Evolutionary conservation across 2,797 vertebrate species (phyloP).

Genomic region (Sardinella longiceps): DNA sequence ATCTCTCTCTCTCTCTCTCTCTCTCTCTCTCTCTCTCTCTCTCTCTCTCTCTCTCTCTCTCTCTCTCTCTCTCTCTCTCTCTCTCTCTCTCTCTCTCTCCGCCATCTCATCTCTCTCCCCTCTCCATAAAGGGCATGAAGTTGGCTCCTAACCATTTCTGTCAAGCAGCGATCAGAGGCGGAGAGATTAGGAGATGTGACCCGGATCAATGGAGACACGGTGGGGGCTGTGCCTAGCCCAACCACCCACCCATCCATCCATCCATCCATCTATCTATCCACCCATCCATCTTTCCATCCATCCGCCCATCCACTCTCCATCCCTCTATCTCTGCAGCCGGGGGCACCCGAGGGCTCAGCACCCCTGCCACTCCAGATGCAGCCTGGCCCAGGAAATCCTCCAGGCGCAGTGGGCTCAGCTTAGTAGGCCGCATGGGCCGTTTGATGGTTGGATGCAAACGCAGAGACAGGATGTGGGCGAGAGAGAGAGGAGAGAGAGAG

Average conservation of each 20-base stretch:
- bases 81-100: conserved; percentile 14
- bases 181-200: conserved; percentile 61
- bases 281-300: background rate
- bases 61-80: conserved; percentile 15
- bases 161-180: conserved; percentile 65
- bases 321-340: background rate
- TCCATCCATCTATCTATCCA: background rate
- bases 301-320: background rate
- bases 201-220: conserved; percentile 62
- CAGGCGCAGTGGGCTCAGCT: conserved; percentile 42
- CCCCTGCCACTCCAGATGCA: background rate
- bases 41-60: conserved; percentile 52
- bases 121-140: conserved; percentile 62
- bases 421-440: conserved; percentile 52
- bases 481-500: conserved; percentile 33
- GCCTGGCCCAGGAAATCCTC: conserved; percentile 50
- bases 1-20: conserved; percentile 45
- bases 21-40: conserved; percentile 50
- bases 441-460: conserved; percentile 50
- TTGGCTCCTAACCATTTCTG: conserved; percentile 59
- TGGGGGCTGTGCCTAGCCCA: conserved; percentile 8
- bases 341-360: background rate
- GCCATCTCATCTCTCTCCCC: conserved; percentile 22
- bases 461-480: conserved; percentile 37
- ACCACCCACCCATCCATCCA: background rate